Evolutionary conservation across 2,797 vertebrate species (phyloP).

Genomic region (Chloroceryle inda): DNA sequence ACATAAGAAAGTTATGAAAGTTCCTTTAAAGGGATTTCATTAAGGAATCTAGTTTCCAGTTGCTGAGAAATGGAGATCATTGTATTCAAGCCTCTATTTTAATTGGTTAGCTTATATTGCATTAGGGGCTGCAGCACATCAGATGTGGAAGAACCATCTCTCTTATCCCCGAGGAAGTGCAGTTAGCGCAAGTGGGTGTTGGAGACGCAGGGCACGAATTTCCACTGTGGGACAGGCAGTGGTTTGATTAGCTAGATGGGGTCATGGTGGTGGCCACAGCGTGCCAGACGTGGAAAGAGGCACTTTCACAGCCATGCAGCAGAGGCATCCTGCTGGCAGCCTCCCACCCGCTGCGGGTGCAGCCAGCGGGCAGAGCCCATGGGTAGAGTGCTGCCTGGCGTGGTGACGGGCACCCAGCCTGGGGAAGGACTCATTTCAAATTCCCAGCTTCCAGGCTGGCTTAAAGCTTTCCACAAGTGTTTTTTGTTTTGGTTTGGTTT

Average conservation of each 20-base stretch:
- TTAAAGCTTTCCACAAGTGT: neutral
- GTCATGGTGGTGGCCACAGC: neutral
- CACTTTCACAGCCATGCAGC: neutral
- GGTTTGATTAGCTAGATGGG: neutral
- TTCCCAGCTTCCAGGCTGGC: conserved; percentile 21
- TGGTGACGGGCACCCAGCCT: neutral
- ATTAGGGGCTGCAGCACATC: rapidly evolving
- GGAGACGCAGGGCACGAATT: neutral
- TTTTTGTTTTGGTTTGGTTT: no score
- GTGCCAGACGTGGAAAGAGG: neutral
- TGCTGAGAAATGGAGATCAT: neutral
- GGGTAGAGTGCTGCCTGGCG: neutral
- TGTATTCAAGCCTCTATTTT: neutral
- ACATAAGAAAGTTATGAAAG: neutral
- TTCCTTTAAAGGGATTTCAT: neutral
- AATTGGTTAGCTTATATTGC: neutral
- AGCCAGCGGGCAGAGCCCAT: neutral
- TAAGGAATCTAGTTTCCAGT: neutral
- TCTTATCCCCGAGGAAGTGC: rapidly evolving
- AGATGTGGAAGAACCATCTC: neutral
- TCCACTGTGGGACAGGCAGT: rapidly evolving
- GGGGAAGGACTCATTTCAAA: neutral
- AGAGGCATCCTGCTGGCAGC: neutral
- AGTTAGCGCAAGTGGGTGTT: neutral
- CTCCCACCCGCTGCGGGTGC: neutral